phyloP scores from a whole-genome alignment of 2,888 invertebrate genomes.

The Conomelus anceps region DNA sequence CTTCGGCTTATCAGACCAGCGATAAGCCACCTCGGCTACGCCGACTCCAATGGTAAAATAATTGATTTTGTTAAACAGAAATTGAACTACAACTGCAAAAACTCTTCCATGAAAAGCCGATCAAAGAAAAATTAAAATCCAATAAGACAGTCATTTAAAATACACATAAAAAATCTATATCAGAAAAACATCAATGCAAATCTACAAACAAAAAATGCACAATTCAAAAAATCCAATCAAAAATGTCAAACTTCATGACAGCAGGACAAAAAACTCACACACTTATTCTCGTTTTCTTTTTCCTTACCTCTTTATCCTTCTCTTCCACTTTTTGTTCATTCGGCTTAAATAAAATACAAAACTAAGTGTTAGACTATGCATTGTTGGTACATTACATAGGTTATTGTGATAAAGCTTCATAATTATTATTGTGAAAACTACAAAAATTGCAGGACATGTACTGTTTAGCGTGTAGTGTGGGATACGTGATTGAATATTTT shows the following conservation, averaged over 20 bases:
- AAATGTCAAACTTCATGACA: not conserved
- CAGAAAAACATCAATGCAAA: not conserved
- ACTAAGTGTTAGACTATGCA: not conserved
- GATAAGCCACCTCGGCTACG: too few species aligned
- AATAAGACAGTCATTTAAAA: too few species aligned
- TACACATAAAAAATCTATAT: too few species aligned
- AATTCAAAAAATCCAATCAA: not conserved
- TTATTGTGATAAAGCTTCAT: not conserved
- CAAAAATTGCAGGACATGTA: too few species aligned
- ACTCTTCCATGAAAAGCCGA: too few species aligned
- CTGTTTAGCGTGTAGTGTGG: too few species aligned
- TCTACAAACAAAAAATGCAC: not conserved
- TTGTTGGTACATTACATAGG: not conserved
- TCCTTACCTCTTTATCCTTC: not conserved
- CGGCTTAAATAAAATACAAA: not conserved
- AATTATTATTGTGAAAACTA: not conserved
- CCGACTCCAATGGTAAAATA: too few species aligned
- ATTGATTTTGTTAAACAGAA: too few species aligned
- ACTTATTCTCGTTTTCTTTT: not conserved
- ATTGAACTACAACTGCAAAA: too few species aligned
- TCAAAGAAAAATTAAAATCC: too few species aligned
- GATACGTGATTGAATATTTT: too few species aligned
- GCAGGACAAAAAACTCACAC: not conserved
- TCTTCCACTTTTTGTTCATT: not conserved
- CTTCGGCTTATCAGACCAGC: too few species aligned